Evolutionary conservation across 2,113 vertebrate species (phyloP).

Genomic region (Saimiri boliviensis): DNA sequence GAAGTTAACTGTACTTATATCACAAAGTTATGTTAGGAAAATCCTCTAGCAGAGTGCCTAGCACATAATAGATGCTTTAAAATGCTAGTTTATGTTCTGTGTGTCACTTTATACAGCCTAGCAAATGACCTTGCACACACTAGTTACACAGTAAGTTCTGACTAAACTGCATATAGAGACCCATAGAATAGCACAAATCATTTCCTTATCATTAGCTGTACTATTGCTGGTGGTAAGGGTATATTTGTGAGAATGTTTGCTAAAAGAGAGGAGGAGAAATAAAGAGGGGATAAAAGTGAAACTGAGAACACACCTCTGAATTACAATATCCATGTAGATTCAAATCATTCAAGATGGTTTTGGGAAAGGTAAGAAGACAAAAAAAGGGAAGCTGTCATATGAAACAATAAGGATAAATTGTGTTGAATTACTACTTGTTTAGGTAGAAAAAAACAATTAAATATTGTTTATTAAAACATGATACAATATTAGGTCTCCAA

Average conservation of each 20-base stretch:
- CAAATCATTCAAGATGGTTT: not conserved
- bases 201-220: not conserved
- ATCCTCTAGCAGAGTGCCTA: not conserved
- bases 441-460: not conserved
- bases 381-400: not conserved
- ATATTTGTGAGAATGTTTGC: not conserved
- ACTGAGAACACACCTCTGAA: not conserved
- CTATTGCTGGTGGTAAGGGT: not conserved
- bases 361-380: not conserved
- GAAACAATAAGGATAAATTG: not conserved
- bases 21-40: not conserved
- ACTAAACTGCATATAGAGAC: not conserved
- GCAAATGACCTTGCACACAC: not conserved
- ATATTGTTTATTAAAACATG: not conserved
- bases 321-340: not conserved
- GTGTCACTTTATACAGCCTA: not conserved
- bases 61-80: not conserved
- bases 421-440: not conserved
- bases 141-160: not conserved
- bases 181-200: not conserved
- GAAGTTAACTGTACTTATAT: not conserved
- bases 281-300: not conserved
- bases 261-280: not conserved
- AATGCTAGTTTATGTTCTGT: not conserved
- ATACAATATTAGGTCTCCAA: not conserved